Conservation (phyloP, 2,888 invertebrate genomes). For the Heliconius sara region DNA sequence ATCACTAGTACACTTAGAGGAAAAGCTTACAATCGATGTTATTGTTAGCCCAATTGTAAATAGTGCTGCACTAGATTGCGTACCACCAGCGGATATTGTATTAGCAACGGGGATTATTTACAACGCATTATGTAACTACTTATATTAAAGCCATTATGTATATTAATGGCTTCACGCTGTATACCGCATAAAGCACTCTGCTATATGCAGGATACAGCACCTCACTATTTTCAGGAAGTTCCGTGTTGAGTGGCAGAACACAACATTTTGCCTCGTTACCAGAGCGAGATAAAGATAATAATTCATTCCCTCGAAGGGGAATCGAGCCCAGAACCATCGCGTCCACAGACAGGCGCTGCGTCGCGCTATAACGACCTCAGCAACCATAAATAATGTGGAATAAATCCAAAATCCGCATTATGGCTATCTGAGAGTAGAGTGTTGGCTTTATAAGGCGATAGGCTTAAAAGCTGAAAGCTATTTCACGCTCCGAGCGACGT, state of each 20-base stretch:
- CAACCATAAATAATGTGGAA: not conserved
- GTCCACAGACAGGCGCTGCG: not conserved
- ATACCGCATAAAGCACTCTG: no score
- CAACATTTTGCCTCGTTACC: no score
- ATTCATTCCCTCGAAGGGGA: not conserved
- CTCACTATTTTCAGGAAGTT: no score
- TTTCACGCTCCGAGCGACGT: conserved; percentile 23
- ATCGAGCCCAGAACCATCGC: not conserved
- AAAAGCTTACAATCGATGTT: conserved; percentile 45
- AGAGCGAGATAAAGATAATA: not conserved
- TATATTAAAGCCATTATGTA: not conserved
- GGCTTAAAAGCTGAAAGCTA: conserved; percentile 16
- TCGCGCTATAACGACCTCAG: not conserved
- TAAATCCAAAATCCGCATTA: conserved; percentile 20
- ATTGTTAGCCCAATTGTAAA: conserved; percentile 51
- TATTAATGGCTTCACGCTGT: not conserved
- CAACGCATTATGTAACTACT: not conserved
- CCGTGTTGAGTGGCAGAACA: no score
- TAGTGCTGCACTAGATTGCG: conserved; percentile 43
- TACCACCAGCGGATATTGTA: conserved; percentile 37
- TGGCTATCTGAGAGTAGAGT: conserved; percentile 14
- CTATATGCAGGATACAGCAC: no score
- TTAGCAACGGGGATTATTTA: conserved; percentile 27
- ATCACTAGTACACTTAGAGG: conserved; percentile 46
- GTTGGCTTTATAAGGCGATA: conserved; percentile 16